Conservation (phyloP, 2,797 vertebrate genomes). For the Phyllotis vaccarum region DNA sequence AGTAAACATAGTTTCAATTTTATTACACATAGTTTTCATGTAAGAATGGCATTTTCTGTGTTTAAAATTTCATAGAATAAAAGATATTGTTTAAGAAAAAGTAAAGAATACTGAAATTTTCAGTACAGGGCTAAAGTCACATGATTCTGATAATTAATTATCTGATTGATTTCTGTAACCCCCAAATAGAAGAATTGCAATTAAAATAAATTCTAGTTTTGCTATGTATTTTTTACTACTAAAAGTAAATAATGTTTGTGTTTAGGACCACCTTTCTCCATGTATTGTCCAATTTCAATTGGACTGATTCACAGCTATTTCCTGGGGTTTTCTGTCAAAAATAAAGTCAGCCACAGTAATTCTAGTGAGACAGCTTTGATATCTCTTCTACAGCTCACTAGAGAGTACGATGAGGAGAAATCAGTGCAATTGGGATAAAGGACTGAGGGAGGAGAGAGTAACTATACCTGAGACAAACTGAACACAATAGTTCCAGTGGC, state of each 20-base stretch:
- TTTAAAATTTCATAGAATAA: neutral
- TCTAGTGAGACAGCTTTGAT: neutral
- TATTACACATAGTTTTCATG: neutral
- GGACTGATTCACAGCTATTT: conserved; percentile 63
- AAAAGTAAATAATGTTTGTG: conserved; percentile 45
- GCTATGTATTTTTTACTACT: conserved; percentile 53
- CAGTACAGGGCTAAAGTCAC: neutral
- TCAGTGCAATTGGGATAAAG: neutral
- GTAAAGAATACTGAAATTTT: conserved; percentile 12
- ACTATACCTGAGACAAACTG: conserved; percentile 24
- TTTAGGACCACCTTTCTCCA: conserved; percentile 65
- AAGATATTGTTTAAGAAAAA: neutral
- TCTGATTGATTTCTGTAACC: conserved; percentile 54
- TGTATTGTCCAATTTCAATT: conserved; percentile 68
- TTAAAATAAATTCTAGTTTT: conserved; percentile 70
- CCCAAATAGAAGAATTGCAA: conserved; percentile 51
- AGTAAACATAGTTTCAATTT: conserved; percentile 38
- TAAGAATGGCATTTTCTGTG: conserved; percentile 1
- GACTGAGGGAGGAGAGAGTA: neutral
- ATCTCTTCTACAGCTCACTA: neutral
- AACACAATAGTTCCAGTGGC: neutral
- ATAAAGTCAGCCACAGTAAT: conserved; percentile 26
- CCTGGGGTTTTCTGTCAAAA: conserved; percentile 40
- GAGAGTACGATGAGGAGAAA: conserved; percentile 50
- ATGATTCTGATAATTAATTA: conserved; percentile 65